phyloP scores from a whole-genome alignment of 2,888 invertebrate genomes.

The Creontiades dilutus region DNA sequence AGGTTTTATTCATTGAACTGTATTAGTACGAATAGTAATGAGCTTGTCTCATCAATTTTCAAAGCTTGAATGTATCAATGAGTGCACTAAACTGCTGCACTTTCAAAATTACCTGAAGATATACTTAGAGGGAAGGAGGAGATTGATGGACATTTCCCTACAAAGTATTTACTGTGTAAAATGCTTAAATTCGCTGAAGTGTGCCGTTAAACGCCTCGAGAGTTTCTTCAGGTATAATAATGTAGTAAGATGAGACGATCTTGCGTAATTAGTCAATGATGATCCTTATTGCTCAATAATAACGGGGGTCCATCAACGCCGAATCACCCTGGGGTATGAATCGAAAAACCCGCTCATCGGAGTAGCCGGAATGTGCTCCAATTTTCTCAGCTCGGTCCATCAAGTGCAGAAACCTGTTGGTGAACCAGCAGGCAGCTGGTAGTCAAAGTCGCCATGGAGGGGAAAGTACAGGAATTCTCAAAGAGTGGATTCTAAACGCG shows the following conservation, averaged over 20 bases:
- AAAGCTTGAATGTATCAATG: too few relatives aligned
- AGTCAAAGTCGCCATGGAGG: not conserved
- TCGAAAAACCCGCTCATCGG: constrained; percentile 13
- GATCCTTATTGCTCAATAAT: constrained; percentile 6
- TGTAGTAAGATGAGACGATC: not conserved
- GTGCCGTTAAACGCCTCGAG: too few relatives aligned
- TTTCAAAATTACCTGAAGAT: too few relatives aligned
- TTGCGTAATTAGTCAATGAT: not conserved
- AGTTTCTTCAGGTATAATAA: too few relatives aligned
- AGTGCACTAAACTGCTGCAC: too few relatives aligned
- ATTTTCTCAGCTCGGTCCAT: not conserved
- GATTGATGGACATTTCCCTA: too few relatives aligned
- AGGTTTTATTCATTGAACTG: too few relatives aligned
- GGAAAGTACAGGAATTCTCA: not conserved
- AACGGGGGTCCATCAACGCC: not conserved
- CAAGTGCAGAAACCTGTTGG: constrained; percentile 17
- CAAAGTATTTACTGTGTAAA: too few relatives aligned
- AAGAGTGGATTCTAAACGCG: not conserved
- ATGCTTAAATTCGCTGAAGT: too few relatives aligned
- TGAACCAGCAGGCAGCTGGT: not conserved
- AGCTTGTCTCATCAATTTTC: too few relatives aligned
- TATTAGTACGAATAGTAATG: too few relatives aligned
- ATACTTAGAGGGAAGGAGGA: too few relatives aligned
- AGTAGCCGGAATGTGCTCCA: constrained; percentile 21
- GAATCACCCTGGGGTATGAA: not conserved